These are phyloP conservation scores for Limulus polyphemus DNA, from an alignment of 2,888 invertebrate species.

Conservation along the genomic window DNA sequence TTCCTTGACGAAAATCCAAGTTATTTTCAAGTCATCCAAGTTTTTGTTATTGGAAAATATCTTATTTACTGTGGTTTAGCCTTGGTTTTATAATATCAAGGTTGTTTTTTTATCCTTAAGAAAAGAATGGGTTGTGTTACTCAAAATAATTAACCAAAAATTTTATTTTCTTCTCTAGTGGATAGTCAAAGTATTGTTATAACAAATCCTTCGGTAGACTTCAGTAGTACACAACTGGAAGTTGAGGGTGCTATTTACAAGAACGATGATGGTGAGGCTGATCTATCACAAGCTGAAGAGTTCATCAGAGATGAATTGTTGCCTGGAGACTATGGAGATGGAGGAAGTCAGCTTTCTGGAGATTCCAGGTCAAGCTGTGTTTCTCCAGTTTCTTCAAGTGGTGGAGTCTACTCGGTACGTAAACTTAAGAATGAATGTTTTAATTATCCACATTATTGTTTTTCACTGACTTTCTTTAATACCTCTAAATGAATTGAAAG, in stretches of 20 bases:
- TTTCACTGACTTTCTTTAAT: too few species aligned
- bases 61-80: too few species aligned
- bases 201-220: conserved; percentile 40
- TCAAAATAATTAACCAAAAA: too few species aligned
- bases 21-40: too few species aligned
- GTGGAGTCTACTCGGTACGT: conserved; percentile 73
- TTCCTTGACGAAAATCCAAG: too few species aligned
- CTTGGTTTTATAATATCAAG: too few species aligned
- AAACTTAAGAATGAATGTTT: too few species aligned
- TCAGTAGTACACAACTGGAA: neutral
- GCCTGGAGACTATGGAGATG: conserved; percentile 2
- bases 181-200: conserved; percentile 33
- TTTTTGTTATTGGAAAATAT: too few species aligned
- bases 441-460: neutral
- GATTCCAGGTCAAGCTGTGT: conserved; percentile 53
- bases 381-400: conserved; percentile 80
- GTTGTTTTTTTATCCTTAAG: too few species aligned
- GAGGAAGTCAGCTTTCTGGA: conserved; percentile 25
- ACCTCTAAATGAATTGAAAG: neutral
- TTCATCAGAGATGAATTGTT: neutral
- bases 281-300: neutral
- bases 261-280: neutral
- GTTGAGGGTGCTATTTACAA: neutral
- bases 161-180: conserved; percentile 5
- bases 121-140: too few species aligned